Evolutionary conservation across 2,113 vertebrate species (phyloP), one percentile per base, ranked within the genome.

Genomic region (Mus musculus): DNA sequence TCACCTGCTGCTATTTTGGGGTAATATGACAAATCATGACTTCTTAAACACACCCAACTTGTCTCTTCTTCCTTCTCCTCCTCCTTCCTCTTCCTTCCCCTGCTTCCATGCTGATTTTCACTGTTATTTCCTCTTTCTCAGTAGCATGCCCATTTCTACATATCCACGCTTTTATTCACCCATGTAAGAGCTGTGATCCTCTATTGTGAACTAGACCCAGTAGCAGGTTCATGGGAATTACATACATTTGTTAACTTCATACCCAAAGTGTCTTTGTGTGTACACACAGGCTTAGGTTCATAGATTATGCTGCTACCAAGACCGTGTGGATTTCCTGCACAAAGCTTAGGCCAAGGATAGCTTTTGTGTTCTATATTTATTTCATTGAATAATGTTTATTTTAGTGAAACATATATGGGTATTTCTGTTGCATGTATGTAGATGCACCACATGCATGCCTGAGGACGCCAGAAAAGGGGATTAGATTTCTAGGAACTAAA

Each of bases 131-230:
- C 49, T 90, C 63, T 91, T 65, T 56, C 86, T 86, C 72, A 69
- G n/a, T 82, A 42, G 56, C n/a, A 56, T 17, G 78, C 81, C 63
- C 78, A 46, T 90, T 93, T 89, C 90, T 88, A 72, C 30, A 82
- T 91, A 72, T 49, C 73, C 22, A 56, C 52, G 56, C 89, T 93
- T 88, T 96, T 96, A 94, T 94, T 96, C 94, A 95, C 86, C 94
- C 17, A 93, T 77, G 81, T 77, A 91, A 91, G 75, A 92, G n/a
- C 77, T 89, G 63, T 82, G 67, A 94, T 81, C 89, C 46, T 87
- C 54, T 91, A 87, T 56, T 67, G 59, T 75, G 49, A 61, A 90
- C 82, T 69, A 95, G 56, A 36, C 61, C 22, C 84, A 76, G 69
- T 65, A 73, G n/a, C 71, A 6, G 46, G 39, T 81, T 42, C 84